These are phyloP conservation scores for Uria aalge DNA, from an alignment of 2,113 vertebrate species.

Conservation along the genomic window DNA sequence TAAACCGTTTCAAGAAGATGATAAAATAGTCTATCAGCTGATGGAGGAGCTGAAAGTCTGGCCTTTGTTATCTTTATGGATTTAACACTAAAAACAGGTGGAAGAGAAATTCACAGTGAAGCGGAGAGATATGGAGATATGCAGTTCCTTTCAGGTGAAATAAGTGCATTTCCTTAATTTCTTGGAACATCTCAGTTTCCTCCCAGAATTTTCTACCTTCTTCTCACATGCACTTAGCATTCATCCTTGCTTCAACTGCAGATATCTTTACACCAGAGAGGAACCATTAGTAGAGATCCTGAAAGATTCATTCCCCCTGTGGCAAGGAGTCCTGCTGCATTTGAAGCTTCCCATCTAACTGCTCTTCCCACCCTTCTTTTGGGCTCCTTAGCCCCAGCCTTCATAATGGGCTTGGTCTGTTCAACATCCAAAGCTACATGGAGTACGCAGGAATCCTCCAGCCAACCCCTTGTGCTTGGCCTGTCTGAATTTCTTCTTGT, in stretches of 20 bases:
- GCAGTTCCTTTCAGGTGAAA: neutral
- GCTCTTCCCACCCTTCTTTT: neutral
- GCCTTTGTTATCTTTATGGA: neutral
- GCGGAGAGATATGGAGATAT: rapidly evolving
- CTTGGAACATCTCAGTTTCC: neutral
- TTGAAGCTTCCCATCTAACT: neutral
- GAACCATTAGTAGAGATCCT: neutral
- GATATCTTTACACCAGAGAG: neutral
- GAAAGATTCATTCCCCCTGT: neutral
- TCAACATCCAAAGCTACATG: neutral
- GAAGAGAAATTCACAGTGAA: neutral
- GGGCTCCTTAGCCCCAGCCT: neutral
- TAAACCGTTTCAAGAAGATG: neutral
- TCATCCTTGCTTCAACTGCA: rapidly evolving
- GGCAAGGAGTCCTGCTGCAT: neutral
- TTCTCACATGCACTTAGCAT: neutral
- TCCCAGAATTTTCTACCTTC: neutral
- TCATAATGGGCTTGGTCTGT: rapidly evolving
- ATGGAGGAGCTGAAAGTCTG: neutral
- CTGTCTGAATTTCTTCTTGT: neutral
- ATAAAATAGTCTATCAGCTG: neutral
- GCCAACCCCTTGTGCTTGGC: neutral
- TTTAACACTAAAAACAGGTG: neutral
- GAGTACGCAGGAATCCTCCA: neutral
- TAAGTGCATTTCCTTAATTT: neutral